Evolutionary conservation across 1,140 invertebrate genomes (phyloP).

Genomic region (Andrena cerasifolii): DNA sequence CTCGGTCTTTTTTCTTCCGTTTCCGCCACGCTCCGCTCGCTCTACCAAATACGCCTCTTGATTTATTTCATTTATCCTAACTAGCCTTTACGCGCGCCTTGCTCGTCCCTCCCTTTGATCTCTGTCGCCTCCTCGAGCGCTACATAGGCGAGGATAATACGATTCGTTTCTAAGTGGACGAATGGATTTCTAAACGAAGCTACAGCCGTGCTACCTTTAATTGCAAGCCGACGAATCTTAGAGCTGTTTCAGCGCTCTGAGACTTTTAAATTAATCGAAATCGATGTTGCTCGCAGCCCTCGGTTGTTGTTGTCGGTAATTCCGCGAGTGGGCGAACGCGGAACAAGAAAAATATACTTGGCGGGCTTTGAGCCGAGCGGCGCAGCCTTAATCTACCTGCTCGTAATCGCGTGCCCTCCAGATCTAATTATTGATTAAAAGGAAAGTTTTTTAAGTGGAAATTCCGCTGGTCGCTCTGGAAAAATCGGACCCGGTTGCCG

Average conservation of each 20-base stretch:
- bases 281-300: not conserved
- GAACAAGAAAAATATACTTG: not conserved
- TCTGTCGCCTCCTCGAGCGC: too few relatives aligned
- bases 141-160: too few relatives aligned
- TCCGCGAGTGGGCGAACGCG: not conserved
- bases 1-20: not conserved
- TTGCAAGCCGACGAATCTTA: not conserved
- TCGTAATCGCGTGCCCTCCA: not conserved
- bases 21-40: not conserved
- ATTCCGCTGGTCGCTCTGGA: not conserved
- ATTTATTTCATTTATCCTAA: not conserved
- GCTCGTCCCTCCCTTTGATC: not conserved
- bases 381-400: not conserved
- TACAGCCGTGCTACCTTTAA: too few relatives aligned
- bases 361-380: not conserved
- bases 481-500: not conserved
- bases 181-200: too few relatives aligned
- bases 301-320: not conserved
- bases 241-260: not conserved
- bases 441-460: slow-evolving; percentile 2
- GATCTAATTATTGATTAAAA: slow-evolving; percentile 22
- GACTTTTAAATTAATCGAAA: not conserved
- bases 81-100: not conserved
- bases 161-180: too few relatives aligned
- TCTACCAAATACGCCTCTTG: not conserved